These are phyloP conservation scores for Muraenolepis orangiensis DNA, from an alignment of 2,797 vertebrate species.

Conservation along the genomic window DNA sequence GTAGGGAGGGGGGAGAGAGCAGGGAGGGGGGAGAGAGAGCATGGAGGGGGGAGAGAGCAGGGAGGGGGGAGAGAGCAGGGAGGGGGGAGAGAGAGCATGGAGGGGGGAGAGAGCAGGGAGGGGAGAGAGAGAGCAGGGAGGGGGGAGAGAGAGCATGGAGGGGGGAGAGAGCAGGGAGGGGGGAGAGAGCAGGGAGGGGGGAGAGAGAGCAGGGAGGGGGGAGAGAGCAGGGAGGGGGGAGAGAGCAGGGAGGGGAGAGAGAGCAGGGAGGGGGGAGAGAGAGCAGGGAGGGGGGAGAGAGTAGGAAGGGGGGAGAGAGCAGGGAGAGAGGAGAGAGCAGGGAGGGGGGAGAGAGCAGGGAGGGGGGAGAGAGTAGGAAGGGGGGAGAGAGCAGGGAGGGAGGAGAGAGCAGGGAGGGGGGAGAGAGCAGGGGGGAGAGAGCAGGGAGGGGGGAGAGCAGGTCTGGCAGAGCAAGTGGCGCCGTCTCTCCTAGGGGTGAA, in stretches of 20 bases:
- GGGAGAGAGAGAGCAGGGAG: slow-evolving; percentile 30
- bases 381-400: slow-evolving; percentile 27
- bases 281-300: slow-evolving; percentile 13
- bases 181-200: slow-evolving; percentile 6
- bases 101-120: not conserved
- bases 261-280: slow-evolving; percentile 19
- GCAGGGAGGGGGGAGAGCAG: slow-evolving; percentile 2
- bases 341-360: slow-evolving; percentile 7
- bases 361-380: not conserved
- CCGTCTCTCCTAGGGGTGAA: slow-evolving; percentile 59
- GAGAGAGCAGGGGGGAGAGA: too few species aligned
- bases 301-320: slow-evolving; percentile 1
- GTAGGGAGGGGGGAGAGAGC: too few species aligned
- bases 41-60: slow-evolving; percentile 6
- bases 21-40: slow-evolving; percentile 19
- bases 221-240: slow-evolving; percentile 4
- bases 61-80: slow-evolving; percentile 7
- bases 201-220: slow-evolving; percentile 19
- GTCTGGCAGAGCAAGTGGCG: slow-evolving; percentile 49
- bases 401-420: slow-evolving; percentile 6
- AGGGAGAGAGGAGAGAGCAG: too few species aligned
- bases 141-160: slow-evolving; percentile 19
- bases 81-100: slow-evolving; percentile 19
- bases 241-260: too few species aligned
- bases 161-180: slow-evolving; percentile 7